Conservation (phyloP, 2,888 invertebrate genomes). For the Mimumesa dahlbomi region DNA sequence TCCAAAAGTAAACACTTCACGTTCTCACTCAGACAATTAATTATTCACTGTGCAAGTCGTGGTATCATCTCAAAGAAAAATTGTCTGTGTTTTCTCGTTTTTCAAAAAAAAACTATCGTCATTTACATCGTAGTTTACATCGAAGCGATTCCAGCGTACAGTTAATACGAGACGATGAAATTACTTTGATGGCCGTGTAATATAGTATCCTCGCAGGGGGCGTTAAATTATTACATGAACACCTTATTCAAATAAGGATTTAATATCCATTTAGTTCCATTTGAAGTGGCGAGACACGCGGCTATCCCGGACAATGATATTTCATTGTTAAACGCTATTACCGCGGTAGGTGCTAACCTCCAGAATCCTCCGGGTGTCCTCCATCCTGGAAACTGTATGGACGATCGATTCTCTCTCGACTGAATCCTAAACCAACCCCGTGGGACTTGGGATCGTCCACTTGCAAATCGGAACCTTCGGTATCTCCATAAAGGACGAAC, state of each 20-base stretch:
- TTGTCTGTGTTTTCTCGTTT: too few relatives aligned
- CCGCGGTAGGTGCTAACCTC: slow-evolving; percentile 45
- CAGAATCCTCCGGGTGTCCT: slow-evolving; percentile 53
- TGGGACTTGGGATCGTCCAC: slow-evolving; percentile 21
- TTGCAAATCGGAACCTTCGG: slow-evolving; percentile 17
- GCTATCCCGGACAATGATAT: slow-evolving; percentile 50
- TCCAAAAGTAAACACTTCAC: too few relatives aligned
- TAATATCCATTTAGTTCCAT: slow-evolving; percentile 46
- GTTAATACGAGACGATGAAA: too few relatives aligned
- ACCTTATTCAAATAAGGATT: slow-evolving; percentile 26
- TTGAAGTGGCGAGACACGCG: slow-evolving; percentile 19
- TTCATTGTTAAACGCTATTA: slow-evolving; percentile 62
- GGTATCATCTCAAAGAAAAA: too few relatives aligned
- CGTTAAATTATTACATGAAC: slow-evolving; percentile 30
- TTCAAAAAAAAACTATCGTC: too few relatives aligned
- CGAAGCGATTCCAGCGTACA: too few relatives aligned
- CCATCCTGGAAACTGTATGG: slow-evolving; percentile 50
- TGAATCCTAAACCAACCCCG: slow-evolving; percentile 27
- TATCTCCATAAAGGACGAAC: slow-evolving; percentile 5
- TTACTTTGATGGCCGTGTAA: too few relatives aligned
- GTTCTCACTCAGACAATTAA: too few relatives aligned
- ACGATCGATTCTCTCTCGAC: slow-evolving; percentile 52
- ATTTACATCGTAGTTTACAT: too few relatives aligned
- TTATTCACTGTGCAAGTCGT: too few relatives aligned
- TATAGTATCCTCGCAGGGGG: too few relatives aligned